Evolutionary conservation across 2,888 invertebrate species (phyloP), one percentile per base, ranked within the genome.

Genomic region (Tanypteryx hageni): DNA sequence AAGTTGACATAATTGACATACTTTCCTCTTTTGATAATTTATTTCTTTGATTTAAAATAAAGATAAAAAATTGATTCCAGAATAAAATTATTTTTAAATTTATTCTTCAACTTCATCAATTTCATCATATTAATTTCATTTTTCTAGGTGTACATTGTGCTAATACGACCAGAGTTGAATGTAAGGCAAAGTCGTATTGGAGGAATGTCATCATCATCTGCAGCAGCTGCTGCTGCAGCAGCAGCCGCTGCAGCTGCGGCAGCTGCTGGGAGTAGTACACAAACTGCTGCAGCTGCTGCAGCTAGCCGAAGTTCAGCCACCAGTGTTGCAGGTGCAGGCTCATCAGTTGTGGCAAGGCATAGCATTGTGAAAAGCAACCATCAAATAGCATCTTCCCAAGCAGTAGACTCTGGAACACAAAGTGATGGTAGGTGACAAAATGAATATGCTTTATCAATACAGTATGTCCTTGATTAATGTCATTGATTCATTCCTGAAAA

Each of bases 171-270:
- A 14, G 98, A 99, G 95, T 96, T 98, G 68, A 99, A 99, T 95
- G 97, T 99, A 16, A 96, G 99, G 0, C 98, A 98, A 94, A 97
- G 97, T 95, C 97, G 98, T 96, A 98, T 98, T 97, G 97, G 97
- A 27, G 97, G 97, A 93, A 95, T 96, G 68, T 96, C 96, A 94
- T 92, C 92, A n/a, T 92, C 93, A 4, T 92, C 92, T 68, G 92
- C 59, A 82, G 92, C 27, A 64, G 93, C 56, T n/a, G 92, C 58
- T 27, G 92, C 92, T 10, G 83, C 92, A 1, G 89, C 89, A 18
- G 64, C 89, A 0, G 89, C 89, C 0, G 89, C 89, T 0, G 89
- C 89, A 0, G 89, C 89, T 8, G 89, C 89, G 3, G 89, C 89
- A 4, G 93, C 93, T 1, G 92, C 59, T 89, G 92, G 44, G 89